Evolutionary conservation across 1,140 invertebrate species (phyloP), one percentile per base, ranked within the genome.

Genomic region (Coenobita brevimanus): DNA sequence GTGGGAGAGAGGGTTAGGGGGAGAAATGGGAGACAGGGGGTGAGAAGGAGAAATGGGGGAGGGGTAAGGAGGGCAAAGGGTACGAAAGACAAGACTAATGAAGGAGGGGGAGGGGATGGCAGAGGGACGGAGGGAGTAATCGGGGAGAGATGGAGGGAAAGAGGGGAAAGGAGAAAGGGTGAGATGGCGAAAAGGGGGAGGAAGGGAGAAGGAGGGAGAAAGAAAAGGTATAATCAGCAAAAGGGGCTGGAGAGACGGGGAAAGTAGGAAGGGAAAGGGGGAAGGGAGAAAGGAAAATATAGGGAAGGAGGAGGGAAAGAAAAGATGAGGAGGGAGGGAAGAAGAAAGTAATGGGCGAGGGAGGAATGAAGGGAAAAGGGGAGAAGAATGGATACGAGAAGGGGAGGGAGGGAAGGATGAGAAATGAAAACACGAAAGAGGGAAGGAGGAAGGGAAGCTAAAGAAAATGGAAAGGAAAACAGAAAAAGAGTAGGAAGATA

Each of bases 371-470:
- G n/a, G 64, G 64, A 24, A 33, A 67, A 24, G 64, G 64, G 64
- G 30, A 6, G 64, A 33, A 10, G 30, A 67, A 67, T 57, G n/a
- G n/a, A 57, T 13, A n/a, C 10, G 54, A n/a, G 54, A 57, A 57
- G 54, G n/a, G n/a, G n/a, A n/a, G 54, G n/a, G n/a, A 33, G 64
- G n/a, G 30, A 67, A 33, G n/a, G n/a, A 67, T 24, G n/a, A 8
- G 30, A 67, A 67, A n/a, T n/a, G n/a, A n/a, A n/a, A n/a, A n/a
- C n/a, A n/a, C n/a, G 67, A 71, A 27, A 71, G 67, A 71, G 67
- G 43, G 73, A 76, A 27, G 27, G 43, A 76, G 43, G n/a, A 38
- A 43, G 27, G 41, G 38, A 21, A 46, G 41, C 17, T 3, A 38
- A 43, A 46, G 33, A 38, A 30, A 46, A 21, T 21, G 38, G 21